Base-by-base conservation (phyloP, 2,797 vertebrate species). In the Rhabdophis nuchalis region DNA sequence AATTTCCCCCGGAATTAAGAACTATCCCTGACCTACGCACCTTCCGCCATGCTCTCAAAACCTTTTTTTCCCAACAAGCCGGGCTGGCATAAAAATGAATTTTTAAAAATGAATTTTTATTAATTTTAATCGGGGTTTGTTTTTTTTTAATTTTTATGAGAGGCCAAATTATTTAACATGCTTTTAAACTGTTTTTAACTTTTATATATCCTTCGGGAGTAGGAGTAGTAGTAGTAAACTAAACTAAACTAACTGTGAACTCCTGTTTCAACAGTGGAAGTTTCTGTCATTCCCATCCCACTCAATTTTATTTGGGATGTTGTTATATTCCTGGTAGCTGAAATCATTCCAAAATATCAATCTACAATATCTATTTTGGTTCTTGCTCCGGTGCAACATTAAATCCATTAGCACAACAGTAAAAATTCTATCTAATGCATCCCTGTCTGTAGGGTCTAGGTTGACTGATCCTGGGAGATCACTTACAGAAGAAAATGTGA, bases 401-500 rank as follows among this genome's bases (percentile, higher is more conserved):
- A 94, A 90, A 10, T 4, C 1, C 72, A 46, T 61, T n/a, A 91
- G 9, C 25, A 0, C 89, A 93, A 89, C 53, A 60, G 88, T 91
- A 72, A 0, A 3, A 11, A 32, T 94, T 91, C 36, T 7, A 4
- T 77, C 54, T 93, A 89, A 72, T 57, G 36, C 60, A 90, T 54
- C 20, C 82, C 92, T 13, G 23, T 41, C 60, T 68, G 56, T 87
- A 82, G 85, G 85, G 9, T 56, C 52, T 12, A 85, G 29, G n/a
- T 60, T 94, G 91, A 89, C 72, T 94, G 85, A 90, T 68, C 16
- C 36, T 46, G 12, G 52, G 85, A 85, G 46, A 87, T 46, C 32
- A 56, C 56, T 94, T 93, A 53, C 16, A 64, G 27, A 87, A 54
- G 86, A 89, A 89, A 41, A 86, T 68, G 18, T 1, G 9, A 11